Conservation (phyloP, 2,113 vertebrate genomes). For the Xiphophorus hellerii region DNA sequence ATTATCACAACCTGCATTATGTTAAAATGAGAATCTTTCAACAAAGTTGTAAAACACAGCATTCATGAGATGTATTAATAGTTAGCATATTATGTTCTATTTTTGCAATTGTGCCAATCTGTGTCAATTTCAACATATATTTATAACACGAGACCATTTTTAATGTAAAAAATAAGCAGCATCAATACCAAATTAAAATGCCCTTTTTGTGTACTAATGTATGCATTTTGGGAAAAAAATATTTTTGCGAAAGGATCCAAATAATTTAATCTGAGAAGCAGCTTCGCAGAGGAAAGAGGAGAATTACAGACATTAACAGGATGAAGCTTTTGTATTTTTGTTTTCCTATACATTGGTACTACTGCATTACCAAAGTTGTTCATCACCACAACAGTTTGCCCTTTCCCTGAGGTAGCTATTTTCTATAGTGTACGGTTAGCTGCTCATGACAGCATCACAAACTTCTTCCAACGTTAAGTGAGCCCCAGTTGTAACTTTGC, state of each 20-base stretch:
- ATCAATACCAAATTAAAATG: neutral
- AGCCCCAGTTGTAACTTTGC: conserved; percentile 42
- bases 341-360: neutral
- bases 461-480: conserved; percentile 47
- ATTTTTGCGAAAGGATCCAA: neutral
- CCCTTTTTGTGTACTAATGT: neutral
- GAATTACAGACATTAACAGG: neutral
- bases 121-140: neutral
- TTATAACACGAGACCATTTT: neutral
- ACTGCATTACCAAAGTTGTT: neutral
- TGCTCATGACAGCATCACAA: conserved; percentile 52
- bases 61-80: neutral
- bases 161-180: neutral
- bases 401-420: conserved; percentile 51
- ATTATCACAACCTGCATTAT: neutral
- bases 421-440: conserved; percentile 43
- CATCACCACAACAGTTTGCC: conserved; percentile 62
- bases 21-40: neutral
- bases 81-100: neutral
- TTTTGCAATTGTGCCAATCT: neutral
- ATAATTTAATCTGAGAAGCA: neutral
- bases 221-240: neutral
- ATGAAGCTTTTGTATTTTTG: neutral
- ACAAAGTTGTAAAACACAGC: neutral
- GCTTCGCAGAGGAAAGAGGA: too few relatives aligned